Evolutionary conservation across 2,888 invertebrate genomes (phyloP).

Genomic region (Brenthis hecate): DNA sequence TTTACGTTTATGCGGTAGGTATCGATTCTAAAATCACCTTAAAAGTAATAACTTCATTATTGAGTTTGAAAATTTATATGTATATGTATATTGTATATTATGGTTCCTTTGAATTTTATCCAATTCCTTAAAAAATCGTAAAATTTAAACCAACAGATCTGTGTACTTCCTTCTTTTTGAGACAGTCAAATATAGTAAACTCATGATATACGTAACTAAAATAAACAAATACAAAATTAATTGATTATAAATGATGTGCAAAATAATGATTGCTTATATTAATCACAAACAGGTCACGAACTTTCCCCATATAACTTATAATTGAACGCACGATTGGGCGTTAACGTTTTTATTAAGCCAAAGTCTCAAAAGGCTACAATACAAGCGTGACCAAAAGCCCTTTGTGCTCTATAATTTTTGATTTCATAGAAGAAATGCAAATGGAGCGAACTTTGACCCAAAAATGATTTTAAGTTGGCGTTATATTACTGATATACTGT

Average conservation of each 20-base stretch:
- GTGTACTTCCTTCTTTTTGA: too few relatives aligned
- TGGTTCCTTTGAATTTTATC: too few relatives aligned
- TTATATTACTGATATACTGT: neutral
- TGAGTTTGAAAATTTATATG: too few relatives aligned
- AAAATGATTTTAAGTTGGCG: neutral
- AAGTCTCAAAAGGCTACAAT: conserved; percentile 33
- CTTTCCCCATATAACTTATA: conserved; percentile 12
- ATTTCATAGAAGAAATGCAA: conserved; percentile 30
- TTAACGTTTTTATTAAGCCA: conserved; percentile 27
- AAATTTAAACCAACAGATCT: too few relatives aligned
- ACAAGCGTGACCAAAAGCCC: conserved; percentile 30
- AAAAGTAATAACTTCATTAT: too few relatives aligned
- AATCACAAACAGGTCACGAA: conserved; percentile 16
- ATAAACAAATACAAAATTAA: too few relatives aligned
- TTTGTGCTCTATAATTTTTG: conserved; percentile 32
- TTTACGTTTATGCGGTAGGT: too few relatives aligned
- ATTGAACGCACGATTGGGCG: conserved; percentile 28
- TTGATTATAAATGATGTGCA: neutral
- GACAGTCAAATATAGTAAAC: too few relatives aligned
- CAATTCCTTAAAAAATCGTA: too few relatives aligned
- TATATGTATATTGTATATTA: too few relatives aligned
- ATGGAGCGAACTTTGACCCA: conserved; percentile 12
- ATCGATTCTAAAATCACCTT: too few relatives aligned
- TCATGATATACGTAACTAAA: too few relatives aligned
- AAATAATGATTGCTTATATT: conserved; percentile 10